These are phyloP conservation scores for Berghia stephanieae DNA, from an alignment of 1,140 invertebrate species.

Conservation along the genomic window DNA sequence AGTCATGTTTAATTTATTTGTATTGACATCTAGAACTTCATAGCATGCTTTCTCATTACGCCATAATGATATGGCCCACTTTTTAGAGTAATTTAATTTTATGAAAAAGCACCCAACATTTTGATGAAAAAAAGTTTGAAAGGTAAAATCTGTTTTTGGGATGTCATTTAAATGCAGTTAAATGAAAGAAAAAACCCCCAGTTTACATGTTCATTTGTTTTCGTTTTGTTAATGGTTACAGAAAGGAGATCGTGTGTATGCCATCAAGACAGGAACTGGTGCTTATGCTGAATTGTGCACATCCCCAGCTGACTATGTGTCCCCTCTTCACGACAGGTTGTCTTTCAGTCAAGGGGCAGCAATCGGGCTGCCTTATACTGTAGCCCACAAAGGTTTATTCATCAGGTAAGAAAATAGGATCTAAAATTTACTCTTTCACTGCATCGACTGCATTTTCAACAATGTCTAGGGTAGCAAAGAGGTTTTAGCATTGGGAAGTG, in stretches of 20 bases:
- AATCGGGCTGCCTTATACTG: slow-evolving; percentile 72
- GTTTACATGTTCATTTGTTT: background rate
- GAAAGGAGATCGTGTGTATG: slow-evolving; percentile 71
- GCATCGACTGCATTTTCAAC: background rate
- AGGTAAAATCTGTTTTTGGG: too few species aligned
- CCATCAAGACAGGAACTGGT: slow-evolving; percentile 57
- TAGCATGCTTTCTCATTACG: too few species aligned
- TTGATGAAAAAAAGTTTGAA: too few species aligned
- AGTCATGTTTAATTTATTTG: too few species aligned
- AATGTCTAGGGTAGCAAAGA: background rate
- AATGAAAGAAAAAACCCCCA: background rate
- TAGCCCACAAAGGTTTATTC: slow-evolving; percentile 69
- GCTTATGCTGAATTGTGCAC: slow-evolving; percentile 69
- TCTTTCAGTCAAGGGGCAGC: slow-evolving; percentile 70
- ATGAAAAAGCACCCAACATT: background rate
- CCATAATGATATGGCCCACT: background rate
- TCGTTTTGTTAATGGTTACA: slow-evolving; percentile 39
- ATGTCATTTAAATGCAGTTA: background rate
- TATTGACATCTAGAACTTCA: too few species aligned
- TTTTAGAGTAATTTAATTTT: background rate
- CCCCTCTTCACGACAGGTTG: slow-evolving; percentile 50
- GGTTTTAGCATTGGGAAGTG: background rate
- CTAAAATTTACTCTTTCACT: background rate
- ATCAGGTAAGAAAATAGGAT: slow-evolving; percentile 61
- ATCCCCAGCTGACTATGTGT: slow-evolving; percentile 55